Evolutionary conservation across 2,888 invertebrate species (phyloP).

Genomic region (Thyatira batis): DNA sequence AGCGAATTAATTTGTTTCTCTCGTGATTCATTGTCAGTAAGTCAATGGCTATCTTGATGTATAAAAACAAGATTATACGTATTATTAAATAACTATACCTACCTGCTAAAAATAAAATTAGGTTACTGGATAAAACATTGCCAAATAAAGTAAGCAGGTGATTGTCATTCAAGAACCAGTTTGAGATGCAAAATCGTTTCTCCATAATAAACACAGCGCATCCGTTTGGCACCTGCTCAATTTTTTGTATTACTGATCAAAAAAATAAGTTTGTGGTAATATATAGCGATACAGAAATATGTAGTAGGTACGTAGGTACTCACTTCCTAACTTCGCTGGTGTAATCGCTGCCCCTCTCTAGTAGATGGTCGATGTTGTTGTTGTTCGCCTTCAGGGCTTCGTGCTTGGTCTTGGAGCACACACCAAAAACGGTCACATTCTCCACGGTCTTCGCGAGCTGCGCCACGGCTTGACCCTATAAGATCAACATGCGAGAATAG

Average conservation of each 20-base stretch:
- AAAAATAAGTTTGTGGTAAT: background rate
- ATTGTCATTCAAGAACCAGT: conserved; percentile 22
- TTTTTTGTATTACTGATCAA: conserved; percentile 22
- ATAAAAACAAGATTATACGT: background rate
- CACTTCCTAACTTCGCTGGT: conserved; percentile 92
- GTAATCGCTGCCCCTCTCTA: conserved; percentile 92
- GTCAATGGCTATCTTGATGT: background rate
- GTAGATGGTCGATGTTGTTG: conserved; percentile 87
- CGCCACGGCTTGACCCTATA: conserved; percentile 91
- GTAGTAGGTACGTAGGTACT: conserved; percentile 42
- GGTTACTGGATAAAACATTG: conserved; percentile 1
- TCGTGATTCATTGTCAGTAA: background rate
- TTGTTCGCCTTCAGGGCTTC: conserved; percentile 89
- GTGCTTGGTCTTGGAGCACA: conserved; percentile 92
- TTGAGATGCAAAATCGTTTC: conserved; percentile 21
- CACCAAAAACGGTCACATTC: conserved; percentile 91
- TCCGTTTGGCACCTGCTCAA: conserved; percentile 39
- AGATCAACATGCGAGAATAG: background rate
- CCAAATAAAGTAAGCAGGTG: conserved; percentile 15
- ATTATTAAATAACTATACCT: background rate
- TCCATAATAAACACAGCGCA: conserved; percentile 19
- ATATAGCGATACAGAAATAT: background rate
- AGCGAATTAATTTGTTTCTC: background rate
- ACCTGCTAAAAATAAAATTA: background rate
- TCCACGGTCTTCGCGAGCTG: conserved; percentile 91